Evolutionary conservation across 2,888 invertebrate species (phyloP), one percentile per base, ranked within the genome.

Genomic region (Yponomeuta cagnagella): DNA sequence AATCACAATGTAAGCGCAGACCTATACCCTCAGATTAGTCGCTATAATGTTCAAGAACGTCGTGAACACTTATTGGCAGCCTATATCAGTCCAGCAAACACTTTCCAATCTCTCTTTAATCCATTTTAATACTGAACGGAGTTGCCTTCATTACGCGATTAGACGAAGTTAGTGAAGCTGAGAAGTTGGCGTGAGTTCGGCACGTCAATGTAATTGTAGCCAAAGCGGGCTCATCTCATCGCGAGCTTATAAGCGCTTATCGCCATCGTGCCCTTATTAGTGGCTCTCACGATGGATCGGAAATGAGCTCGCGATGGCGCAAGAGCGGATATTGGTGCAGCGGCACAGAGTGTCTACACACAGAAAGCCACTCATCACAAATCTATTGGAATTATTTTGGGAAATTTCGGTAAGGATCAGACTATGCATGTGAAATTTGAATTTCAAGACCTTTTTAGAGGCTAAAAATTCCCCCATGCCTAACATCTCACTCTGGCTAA

Each of bases 271-370:
- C 15, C 1, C 12, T 33, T 65, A 65, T 31, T 65, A 65, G 65
- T 30, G 43, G 33, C 65, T 65, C 31, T 65, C 65, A 65, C 65
- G 65, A 12, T 31, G 65, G 8, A 65, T 65, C 65, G 65, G 65
- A 65, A 65, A 65, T 65, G 65, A 65, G 65, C 31, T 31, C 31
- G 65, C 30, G 33, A 65, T 65, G 65, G 65, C 65, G 65, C 65
- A 30, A 12, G 65, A 30, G 65, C 65, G 30, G 65, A 64, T 65
- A 65, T 65, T 65, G 65, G 31, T 30, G 65, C 33, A 30, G 65
- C 10, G 10, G 31, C 8, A 30, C 52, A 33, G 31, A 30, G 65
- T 30, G 6, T 8, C 33, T 4, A 58, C 52, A 58, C 15, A 15
- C 52, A 58, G 52, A 58, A 58, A 12, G 15, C 15, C 15, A 5